phyloP scores from a whole-genome alignment of 2,797 vertebrate genomes.

The Heliangelus exortis region DNA sequence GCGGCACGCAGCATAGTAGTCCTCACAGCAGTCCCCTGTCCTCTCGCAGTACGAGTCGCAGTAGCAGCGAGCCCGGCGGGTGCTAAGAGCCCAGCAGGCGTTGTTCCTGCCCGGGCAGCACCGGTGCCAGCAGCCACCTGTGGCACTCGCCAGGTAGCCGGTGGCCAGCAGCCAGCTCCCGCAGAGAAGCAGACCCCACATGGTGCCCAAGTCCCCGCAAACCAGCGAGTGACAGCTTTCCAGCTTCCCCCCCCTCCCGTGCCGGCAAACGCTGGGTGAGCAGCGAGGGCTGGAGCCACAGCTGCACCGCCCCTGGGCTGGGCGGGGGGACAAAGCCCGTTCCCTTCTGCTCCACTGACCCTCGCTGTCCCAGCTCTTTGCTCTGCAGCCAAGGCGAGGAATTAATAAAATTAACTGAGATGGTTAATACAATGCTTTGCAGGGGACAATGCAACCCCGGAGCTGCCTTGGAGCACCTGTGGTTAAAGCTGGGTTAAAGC shows the following conservation, averaged over 20 bases:
- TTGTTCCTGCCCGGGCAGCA: slow-evolving; percentile 89
- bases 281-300: neutral
- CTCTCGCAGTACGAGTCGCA: slow-evolving; percentile 88
- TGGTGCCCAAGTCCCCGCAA: neutral
- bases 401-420: neutral
- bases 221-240: neutral
- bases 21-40: slow-evolving; percentile 78
- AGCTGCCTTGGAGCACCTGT: neutral
- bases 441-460: fast-evolving
- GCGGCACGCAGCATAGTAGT: slow-evolving; percentile 80
- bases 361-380: neutral
- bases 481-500: neutral
- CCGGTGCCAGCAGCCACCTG: slow-evolving; percentile 78
- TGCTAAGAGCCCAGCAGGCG: slow-evolving; percentile 77
- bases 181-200: slow-evolving; percentile 17
- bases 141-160: slow-evolving; percentile 15
- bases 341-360: slow-evolving; percentile 39
- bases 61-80: slow-evolving; percentile 80
- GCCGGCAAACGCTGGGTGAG: fast-evolving
- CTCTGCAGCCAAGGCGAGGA: fast-evolving
- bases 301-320: slow-evolving; percentile 19
- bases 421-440: neutral
- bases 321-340: slow-evolving; percentile 6
- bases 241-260: fast-evolving
- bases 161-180: slow-evolving; percentile 70